Conservation (phyloP, 2,888 invertebrate genomes). For the Lucinisca nassula region DNA sequence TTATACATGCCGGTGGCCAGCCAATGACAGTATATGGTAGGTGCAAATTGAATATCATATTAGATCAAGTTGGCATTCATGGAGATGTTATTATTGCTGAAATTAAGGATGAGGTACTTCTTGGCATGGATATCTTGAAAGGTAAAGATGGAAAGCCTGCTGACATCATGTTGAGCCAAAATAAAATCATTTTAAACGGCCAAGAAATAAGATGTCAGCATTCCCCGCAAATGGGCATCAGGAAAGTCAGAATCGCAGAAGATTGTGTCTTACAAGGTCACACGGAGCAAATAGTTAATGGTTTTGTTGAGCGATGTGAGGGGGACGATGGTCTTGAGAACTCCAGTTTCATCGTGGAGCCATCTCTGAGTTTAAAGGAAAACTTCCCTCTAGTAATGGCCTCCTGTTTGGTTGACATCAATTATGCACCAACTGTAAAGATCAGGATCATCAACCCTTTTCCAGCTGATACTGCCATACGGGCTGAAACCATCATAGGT, state of each 20-base stretch:
- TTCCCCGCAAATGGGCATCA: not conserved
- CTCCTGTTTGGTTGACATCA: constrained; percentile 46
- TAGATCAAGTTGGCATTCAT: constrained; percentile 9
- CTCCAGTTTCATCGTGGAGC: constrained; percentile 46
- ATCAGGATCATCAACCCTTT: constrained; percentile 48
- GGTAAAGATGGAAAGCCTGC: constrained; percentile 25
- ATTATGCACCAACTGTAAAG: constrained; percentile 29
- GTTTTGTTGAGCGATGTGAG: constrained; percentile 33
- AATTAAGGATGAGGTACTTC: constrained; percentile 39
- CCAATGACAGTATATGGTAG: constrained; percentile 9
- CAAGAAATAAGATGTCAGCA: constrained; percentile 25
- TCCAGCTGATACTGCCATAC: constrained; percentile 21
- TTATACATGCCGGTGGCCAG: constrained; percentile 37
- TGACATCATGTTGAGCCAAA: constrained; percentile 34
- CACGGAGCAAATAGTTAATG: constrained; percentile 55
- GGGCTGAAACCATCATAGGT: constrained; percentile 47
- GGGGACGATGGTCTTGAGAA: constrained; percentile 10
- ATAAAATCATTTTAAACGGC: constrained; percentile 27
- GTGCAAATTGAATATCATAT: constrained; percentile 1
- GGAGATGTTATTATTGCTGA: constrained; percentile 23
- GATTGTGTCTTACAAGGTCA: constrained; percentile 37
- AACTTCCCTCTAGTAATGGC: constrained; percentile 56
- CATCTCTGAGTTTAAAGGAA: constrained; percentile 29
- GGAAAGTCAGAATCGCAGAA: constrained; percentile 16
- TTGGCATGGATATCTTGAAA: constrained; percentile 40